Base-by-base conservation (phyloP, 2,888 invertebrate genomes). In the Eupithecia subumbrata region DNA sequence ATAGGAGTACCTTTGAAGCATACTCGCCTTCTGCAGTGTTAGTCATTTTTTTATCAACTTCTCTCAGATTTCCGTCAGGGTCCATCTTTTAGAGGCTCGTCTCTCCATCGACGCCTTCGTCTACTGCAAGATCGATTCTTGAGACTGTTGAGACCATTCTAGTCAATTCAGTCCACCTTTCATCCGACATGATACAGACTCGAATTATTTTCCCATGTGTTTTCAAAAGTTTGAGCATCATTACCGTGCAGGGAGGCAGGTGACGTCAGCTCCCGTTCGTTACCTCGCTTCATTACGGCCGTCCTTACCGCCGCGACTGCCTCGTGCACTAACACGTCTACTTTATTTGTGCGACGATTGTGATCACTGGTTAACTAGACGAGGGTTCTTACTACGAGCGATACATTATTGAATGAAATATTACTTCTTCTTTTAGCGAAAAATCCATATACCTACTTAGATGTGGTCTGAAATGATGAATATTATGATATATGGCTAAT, bases 191-290 rank as follows among this genome's bases (percentile, higher is more conserved):
- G 11, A 9, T 12, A 25, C 25, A 60, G 25, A 5, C 22, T 25
- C 12, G 5, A 22, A 60, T 60, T 25, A 1, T 60, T 56, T 45
- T n/a, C 2, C 8, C 1, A 25, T 14, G 22, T 25, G 5, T 60
- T 60, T 14, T 25, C 22, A 3, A 80, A 82, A 89, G 79, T 87
- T 92, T 91, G 90, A 87, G 86, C 34, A 80, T 45, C 85, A 12
- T 60, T 12, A 12, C 52, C 76, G 85, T 5, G 60, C 72, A 82
- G 78, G 86, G 87, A 86, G 88, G 87, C 90, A 90, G 91, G 90
- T 92, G 92, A 92, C 92, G 91, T 92, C 92, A 90, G 92, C 90
- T 80, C 86, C 84, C 83, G 89, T 87, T 92, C 92, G 90, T 91
- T 93, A 92, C 85, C 81, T 79, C 82, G 87, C 87, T 91, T 93